Evolutionary conservation across 2,797 vertebrate species (phyloP).

Genomic region (Xiphorhynchus erythropygius): DNA sequence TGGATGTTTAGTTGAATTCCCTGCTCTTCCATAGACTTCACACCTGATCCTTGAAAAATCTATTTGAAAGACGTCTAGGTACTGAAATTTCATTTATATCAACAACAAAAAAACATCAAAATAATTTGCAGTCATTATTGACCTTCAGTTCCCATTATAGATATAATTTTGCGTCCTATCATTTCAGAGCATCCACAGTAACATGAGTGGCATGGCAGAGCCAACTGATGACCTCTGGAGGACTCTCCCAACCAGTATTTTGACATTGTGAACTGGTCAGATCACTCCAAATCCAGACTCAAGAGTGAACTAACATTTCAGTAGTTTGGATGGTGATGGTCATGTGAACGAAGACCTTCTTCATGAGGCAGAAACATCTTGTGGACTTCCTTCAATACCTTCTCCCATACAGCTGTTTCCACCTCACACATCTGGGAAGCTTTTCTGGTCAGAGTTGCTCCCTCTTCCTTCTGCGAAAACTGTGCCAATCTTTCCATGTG

Average conservation of each 20-base stretch:
- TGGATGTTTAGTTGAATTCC: neutral
- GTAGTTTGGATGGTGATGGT: neutral
- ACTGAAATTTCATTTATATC: neutral
- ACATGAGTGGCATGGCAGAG: neutral
- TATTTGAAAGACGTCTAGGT: neutral
- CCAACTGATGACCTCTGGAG: neutral
- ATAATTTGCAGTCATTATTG: neutral
- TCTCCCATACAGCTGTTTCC: neutral
- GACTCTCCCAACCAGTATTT: neutral
- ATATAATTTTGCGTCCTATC: neutral
- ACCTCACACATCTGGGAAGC: neutral
- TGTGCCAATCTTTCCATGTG: neutral
- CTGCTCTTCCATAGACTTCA: neutral
- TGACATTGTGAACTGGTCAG: neutral
- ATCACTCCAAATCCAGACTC: neutral
- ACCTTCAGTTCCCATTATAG: neutral
- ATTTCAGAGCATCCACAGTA: neutral
- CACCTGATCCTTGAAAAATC: neutral
- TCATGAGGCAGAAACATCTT: neutral
- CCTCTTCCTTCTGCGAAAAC: neutral
- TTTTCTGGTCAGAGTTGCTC: neutral
- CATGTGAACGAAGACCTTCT: neutral
- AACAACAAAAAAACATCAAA: neutral
- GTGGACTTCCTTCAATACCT: neutral
- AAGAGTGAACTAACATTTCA: neutral